Conservation (phyloP, 1,140 invertebrate species). For the Prorops nasuta region DNA sequence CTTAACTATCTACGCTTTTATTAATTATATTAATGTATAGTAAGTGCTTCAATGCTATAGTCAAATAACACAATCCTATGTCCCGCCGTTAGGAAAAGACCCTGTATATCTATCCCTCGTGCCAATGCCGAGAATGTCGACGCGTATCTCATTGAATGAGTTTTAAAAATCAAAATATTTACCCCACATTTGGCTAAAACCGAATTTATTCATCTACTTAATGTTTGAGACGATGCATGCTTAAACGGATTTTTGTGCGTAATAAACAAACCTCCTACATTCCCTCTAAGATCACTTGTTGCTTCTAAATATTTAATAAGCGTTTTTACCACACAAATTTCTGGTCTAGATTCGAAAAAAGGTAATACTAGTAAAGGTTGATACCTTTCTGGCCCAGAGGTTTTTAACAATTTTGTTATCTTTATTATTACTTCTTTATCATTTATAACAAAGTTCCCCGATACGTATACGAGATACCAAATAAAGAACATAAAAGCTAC, state of each 20-base stretch:
- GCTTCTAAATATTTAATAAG: neutral
- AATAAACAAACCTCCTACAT: neutral
- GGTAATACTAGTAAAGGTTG: neutral
- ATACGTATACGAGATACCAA: no score
- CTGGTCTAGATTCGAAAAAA: neutral
- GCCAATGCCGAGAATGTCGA: neutral
- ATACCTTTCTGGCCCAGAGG: neutral
- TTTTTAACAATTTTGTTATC: neutral
- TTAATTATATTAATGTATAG: no score
- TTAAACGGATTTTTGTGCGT: neutral
- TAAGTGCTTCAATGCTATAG: no score
- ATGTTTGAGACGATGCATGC: neutral
- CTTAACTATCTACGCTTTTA: no score
- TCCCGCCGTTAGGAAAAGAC: no score
- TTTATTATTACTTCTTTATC: neutral
- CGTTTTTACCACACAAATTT: neutral
- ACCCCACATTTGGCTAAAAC: neutral
- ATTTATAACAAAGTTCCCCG: no score
- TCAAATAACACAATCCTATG: no score
- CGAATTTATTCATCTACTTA: neutral
- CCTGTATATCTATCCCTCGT: neutral
- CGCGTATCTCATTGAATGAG: neutral
- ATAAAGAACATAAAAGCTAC: no score
- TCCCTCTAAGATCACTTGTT: neutral
- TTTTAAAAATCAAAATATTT: neutral